These are phyloP conservation scores for Subanguina moxae DNA, from an alignment of 1,140 invertebrate genomes.

Conservation along the genomic window DNA sequence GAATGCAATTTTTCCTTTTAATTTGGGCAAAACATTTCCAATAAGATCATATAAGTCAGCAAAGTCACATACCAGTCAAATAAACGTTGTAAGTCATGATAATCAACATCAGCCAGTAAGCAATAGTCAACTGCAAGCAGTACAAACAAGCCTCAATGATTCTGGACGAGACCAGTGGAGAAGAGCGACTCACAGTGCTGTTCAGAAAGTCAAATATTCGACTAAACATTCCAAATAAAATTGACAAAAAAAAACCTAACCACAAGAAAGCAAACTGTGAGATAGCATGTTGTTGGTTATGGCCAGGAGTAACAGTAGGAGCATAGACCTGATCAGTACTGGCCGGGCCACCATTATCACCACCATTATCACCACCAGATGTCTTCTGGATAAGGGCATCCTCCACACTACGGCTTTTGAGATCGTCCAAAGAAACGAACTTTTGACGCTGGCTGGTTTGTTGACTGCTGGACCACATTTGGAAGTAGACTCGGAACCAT, in stretches of 20 bases:
- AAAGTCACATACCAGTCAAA: constrained; percentile 81
- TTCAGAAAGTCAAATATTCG: constrained; percentile 4
- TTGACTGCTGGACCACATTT: background rate
- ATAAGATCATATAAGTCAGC: too few species aligned
- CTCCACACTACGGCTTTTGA: constrained; percentile 5
- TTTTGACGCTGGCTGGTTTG: too few species aligned
- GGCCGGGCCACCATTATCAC: background rate
- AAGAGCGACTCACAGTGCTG: background rate
- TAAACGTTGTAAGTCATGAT: constrained; percentile 97
- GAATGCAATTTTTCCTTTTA: too few species aligned
- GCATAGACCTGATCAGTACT: constrained; percentile 2
- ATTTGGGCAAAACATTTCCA: too few species aligned
- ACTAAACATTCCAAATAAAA: constrained; percentile 4
- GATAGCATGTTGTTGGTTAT: background rate
- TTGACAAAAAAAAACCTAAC: background rate
- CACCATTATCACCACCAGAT: background rate
- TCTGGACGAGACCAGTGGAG: background rate
- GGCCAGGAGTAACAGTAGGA: background rate
- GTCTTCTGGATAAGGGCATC: constrained; percentile 1
- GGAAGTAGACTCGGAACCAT: constrained; percentile 39
- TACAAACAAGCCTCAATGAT: background rate
- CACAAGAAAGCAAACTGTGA: background rate
- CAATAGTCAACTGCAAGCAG: constrained; percentile 10
- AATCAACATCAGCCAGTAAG: constrained; percentile 62
- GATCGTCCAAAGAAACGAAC: background rate